Base-by-base conservation (phyloP, 2,797 vertebrate species). In the Tolypeutes matacus region DNA sequence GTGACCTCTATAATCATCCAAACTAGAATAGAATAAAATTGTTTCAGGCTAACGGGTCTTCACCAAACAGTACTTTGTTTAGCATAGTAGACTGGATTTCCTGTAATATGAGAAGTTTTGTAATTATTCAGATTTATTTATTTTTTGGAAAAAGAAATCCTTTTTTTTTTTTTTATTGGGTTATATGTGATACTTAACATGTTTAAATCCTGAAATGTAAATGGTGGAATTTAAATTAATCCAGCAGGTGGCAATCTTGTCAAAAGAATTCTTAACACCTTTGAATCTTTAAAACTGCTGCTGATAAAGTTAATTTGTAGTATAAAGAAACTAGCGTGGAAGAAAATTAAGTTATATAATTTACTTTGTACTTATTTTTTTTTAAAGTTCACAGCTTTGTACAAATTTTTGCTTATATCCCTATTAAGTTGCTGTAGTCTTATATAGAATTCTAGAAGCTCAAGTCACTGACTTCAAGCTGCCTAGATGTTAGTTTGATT, bases 231-330 rank as follows among this genome's bases (percentile, higher is more conserved):
- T 96, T 46, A 93, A 51, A 25, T 13, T 92, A 25, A 1, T 20
- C 97, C 98, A 97, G 94, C 96, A 98, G 98, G 69, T 98, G 98
- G 98, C 98, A 98, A 4, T 87, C 92, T 97, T 97, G 70, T 29
- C 96, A 96, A 97, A 88, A 97, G 73, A 97, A 96, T 98, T 82
- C n/a, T 78, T 94, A 81, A 94, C 7, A 34, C 31, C 42, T 73
- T 11, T 75, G n/a, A 5, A 0, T 75, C 9, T 34, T 20, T 49
- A 92, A 46, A 31, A 51, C 7, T 31, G 34, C 49, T 80, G 34
- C 56, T 75, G 20, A 60, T 27, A 67, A 86, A 84, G 60, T 88
- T 53, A n/a, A 27, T 91, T 91, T 91, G 64, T 85, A 84, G 34
- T 67, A 64, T 67, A 89, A 95, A 93, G 39, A 64, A 46, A 88